These are phyloP conservation scores for Bungarus multicinctus DNA, from an alignment of 2,113 vertebrate species.

Conservation along the genomic window DNA sequence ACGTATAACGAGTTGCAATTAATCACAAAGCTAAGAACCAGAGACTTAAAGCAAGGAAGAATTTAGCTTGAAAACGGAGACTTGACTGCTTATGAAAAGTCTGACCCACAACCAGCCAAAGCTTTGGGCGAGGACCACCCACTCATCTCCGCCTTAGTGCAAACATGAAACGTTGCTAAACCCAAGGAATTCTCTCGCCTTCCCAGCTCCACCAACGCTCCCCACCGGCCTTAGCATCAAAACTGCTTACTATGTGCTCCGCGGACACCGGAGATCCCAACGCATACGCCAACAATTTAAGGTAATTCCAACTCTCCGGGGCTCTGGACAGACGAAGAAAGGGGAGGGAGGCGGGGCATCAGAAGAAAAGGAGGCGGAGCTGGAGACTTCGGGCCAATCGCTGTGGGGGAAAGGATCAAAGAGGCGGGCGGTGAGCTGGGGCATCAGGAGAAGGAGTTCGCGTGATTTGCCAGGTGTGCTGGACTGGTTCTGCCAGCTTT, in stretches of 20 bases:
- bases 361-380: background rate
- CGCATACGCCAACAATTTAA: background rate
- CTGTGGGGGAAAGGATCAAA: background rate
- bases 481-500: background rate
- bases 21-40: background rate
- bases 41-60: background rate
- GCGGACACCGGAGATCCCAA: background rate
- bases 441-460: fast-evolving
- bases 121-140: background rate
- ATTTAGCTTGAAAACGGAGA: background rate
- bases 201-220: no score
- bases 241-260: background rate
- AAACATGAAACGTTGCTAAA: background rate
- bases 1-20: background rate
- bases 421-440: background rate
- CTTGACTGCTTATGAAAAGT: background rate
- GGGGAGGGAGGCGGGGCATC: no score
- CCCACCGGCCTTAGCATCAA: no score
- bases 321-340: background rate
- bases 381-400: background rate
- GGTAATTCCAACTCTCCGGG: background rate
- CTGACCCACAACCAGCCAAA: background rate
- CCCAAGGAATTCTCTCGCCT: background rate
- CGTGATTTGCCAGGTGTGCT: background rate
- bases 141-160: no score